These are phyloP conservation scores for Sebastiscus tertius DNA, from an alignment of 2,797 vertebrate species.

Conservation along the genomic window DNA sequence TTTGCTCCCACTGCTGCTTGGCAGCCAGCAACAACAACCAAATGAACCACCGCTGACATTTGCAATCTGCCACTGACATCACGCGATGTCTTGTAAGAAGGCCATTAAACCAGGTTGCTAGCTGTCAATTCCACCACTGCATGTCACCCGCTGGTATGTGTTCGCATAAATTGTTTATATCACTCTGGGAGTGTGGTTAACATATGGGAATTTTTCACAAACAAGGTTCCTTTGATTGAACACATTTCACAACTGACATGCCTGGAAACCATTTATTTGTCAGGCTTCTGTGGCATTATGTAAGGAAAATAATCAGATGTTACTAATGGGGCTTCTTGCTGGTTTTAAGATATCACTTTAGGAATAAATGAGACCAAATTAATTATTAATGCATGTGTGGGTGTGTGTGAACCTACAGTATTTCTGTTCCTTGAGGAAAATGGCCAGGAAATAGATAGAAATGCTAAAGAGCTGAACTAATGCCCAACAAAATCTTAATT, in stretches of 20 bases:
- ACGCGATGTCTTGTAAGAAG: conserved; percentile 36
- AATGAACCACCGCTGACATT: conserved; percentile 63
- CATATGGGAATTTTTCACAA: conserved; percentile 20
- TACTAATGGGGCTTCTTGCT: background rate
- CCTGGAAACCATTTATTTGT: background rate
- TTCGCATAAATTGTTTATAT: conserved; percentile 50
- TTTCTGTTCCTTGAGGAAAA: background rate
- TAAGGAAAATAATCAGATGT: background rate
- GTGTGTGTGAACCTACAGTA: background rate
- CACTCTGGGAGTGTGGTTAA: conserved; percentile 14
- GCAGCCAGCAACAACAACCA: conserved; percentile 48
- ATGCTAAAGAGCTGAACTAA: background rate
- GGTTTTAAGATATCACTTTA: background rate
- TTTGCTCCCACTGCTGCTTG: conserved; percentile 32
- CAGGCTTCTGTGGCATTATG: background rate
- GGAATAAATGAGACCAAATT: background rate
- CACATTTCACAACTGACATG: conserved; percentile 23
- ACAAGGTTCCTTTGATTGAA: conserved; percentile 28
- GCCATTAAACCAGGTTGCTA: conserved; percentile 37
- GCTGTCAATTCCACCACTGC: conserved; percentile 28
- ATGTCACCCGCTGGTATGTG: conserved; percentile 27
- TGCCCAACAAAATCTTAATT: background rate
- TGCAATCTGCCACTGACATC: conserved; percentile 64
- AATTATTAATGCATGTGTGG: background rate
- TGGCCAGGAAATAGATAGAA: background rate